These are phyloP conservation scores for Trachurus trachurus DNA, from an alignment of 2,797 vertebrate genomes.

Conservation along the genomic window DNA sequence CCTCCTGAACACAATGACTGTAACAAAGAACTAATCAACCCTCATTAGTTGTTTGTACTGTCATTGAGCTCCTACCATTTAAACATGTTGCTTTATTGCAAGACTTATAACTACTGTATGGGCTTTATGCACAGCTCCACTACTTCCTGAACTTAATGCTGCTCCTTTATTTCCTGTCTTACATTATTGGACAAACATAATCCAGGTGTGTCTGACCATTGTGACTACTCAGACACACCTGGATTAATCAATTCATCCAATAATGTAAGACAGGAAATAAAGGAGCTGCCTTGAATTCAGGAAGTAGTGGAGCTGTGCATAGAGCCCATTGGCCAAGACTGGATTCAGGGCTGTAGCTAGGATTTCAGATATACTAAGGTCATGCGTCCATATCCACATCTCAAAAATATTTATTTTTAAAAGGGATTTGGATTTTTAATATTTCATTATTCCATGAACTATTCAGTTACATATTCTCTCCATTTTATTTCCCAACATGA, in stretches of 20 bases:
- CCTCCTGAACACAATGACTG: neutral
- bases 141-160: no score
- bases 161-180: no score
- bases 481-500: neutral
- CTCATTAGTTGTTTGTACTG: neutral
- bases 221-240: no score
- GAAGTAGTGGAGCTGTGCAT: no score
- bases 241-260: no score
- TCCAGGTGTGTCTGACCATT: no score
- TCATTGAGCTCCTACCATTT: neutral
- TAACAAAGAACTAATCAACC: constrained; percentile 1
- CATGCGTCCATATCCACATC: neutral
- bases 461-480: neutral
- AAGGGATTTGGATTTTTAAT: neutral
- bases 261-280: no score
- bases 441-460: neutral
- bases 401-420: neutral
- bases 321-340: neutral
- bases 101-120: neutral
- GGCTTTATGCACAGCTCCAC: no score
- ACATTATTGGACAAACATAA: no score
- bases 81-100: neutral
- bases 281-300: no score
- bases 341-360: neutral
- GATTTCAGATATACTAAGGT: neutral